Conservation (phyloP, 2,113 vertebrate genomes). For the Antechinus stuartii region DNA sequence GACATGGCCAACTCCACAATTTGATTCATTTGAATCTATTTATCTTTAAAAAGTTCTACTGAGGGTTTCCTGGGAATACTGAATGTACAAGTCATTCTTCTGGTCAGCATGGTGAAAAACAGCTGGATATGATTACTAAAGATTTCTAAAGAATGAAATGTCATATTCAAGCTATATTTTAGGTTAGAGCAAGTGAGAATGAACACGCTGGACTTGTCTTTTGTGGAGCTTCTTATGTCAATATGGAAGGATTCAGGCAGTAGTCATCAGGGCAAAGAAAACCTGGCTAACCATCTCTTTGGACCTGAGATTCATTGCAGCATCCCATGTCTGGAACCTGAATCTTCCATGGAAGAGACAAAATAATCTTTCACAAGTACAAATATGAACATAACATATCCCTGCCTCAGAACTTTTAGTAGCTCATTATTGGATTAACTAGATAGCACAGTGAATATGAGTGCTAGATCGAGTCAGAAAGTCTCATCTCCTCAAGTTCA, state of each 20-base stretch:
- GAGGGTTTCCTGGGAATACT: not conserved
- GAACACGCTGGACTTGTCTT: slow-evolving; percentile 2
- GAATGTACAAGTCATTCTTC: not conserved
- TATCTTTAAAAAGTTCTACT: slow-evolving; percentile 58
- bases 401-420: not conserved
- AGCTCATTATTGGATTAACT: not conserved
- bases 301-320: too few species aligned
- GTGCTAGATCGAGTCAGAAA: not conserved
- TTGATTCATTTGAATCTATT: slow-evolving; percentile 46
- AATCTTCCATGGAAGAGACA: not conserved
- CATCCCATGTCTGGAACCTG: too few species aligned
- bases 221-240: not conserved
- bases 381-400: not conserved
- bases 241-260: not conserved
- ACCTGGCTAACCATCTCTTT: not conserved
- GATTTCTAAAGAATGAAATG: slow-evolving; percentile 31
- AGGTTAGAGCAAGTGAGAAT: slow-evolving; percentile 21
- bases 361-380: slow-evolving; percentile 25
- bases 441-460: not conserved
- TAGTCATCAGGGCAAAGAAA: not conserved
- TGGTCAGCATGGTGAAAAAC: slow-evolving; percentile 35
- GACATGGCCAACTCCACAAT: slow-evolving; percentile 3
- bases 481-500: not conserved
- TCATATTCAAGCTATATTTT: slow-evolving; percentile 49
- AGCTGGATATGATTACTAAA: slow-evolving; percentile 48